Evolutionary conservation across 2,113 vertebrate species (phyloP), one percentile per base, ranked within the genome.

Genomic region (Garra rufa): DNA sequence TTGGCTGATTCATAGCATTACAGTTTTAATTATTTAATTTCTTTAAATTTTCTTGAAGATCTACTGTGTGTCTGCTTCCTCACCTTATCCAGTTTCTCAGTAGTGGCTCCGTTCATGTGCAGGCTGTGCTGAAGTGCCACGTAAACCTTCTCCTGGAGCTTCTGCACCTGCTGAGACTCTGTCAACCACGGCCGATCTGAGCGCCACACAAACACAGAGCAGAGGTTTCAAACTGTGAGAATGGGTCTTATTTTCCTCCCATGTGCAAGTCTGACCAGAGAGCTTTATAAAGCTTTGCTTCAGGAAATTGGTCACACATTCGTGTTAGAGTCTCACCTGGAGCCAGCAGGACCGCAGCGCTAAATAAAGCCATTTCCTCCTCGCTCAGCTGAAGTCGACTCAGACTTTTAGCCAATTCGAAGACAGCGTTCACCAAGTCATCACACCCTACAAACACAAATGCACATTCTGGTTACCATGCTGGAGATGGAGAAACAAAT

Each of bases 341-440:
- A 11, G 96, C 97, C 73, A 98, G 92, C 73, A 98, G 92, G 76
- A 97, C 95, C 0, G 96, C 94, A 0, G 96, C 96, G 0, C 95
- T 96, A 93, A 97, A 98, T 43, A 98, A 93, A 10, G 96, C 96
- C 81, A 97, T 95, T 89, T 97, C 97, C 75, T 97, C 96, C 0
- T 97, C 97, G 0, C 94, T 95, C 83, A 98, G 94, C 89, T 97
- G 96, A 43, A 97, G 89, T n/a, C 95, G 94, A 84, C 95, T 96
- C 86, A 98, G 88, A 78, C 92, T 94, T 91, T 95, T 96, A 26
- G 95, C 96, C 65, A 98, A 91, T 88, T 98, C 97, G 19, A 96
- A 98, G 77, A 97, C 67, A 0, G 96, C 92, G 0, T 81, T 90
- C 17, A 97, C 94, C 44, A 98, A 95, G 84, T 98, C 97, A 0